Base-by-base conservation (phyloP, 2,888 invertebrate genomes). In the Priocnemis perturbator region DNA sequence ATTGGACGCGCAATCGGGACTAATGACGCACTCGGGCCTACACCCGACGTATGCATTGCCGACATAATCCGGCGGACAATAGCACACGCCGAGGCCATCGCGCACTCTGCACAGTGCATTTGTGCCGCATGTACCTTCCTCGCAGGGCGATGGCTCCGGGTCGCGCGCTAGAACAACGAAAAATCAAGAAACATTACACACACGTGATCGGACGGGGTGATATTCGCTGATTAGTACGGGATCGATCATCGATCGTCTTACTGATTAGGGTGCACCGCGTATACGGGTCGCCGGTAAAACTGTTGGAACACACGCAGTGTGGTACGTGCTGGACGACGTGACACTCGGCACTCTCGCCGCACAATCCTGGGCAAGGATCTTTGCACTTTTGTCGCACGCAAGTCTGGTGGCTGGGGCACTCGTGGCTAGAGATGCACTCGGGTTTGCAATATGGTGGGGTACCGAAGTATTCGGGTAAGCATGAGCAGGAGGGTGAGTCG, bases 361-460 rank as follows among this genome's bases (percentile, higher is more conserved):
- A 94, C 30, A 94, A 92, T 50, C 95, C 95, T 7, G 92, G 91
- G 84, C 95, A 96, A 17, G 95, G 95, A 87, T 95, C 93, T 78
- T 91, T 91, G 87, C 95, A 96, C 88, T 93, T 94, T 88, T 93
- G 92, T 77, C 92, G 93, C 53, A 95, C 93, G 84, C 96, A 96
- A 19, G 95, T 94, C 83, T 92, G 91, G 81, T 92, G 93, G 77
- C 92, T 93, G 61, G 92, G 89, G 85, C 96, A 96, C 83, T 96
- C 95, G 7, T 93, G 90, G 78, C 94, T 94, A 26, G 93, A 91
- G 3, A 93, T 90, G 87, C 95, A 95, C 89, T 96, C 95, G 0
- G 95, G 95, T 73, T 92, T 91, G 85, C 96, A 96, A 71, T 92
- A 92, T 26, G 93, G 93, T 60, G 96, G 94, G 26, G 91, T 90